Evolutionary conservation across 2,888 invertebrate genomes (phyloP).

Genomic region (Pristionchus japonicus): DNA sequence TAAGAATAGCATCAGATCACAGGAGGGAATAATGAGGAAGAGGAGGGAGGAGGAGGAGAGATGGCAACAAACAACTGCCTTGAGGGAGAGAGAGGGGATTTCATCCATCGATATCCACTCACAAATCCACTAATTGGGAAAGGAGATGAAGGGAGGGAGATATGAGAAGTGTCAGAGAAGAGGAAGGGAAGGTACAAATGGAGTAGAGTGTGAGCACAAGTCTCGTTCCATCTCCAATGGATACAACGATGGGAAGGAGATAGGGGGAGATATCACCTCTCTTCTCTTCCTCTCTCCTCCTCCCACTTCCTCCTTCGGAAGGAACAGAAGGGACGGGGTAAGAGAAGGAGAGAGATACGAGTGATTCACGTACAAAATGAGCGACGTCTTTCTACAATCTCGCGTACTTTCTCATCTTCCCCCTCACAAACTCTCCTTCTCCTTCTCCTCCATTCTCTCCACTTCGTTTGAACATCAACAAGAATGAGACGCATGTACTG

Average conservation of each 20-base stretch:
- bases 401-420: neutral
- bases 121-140: neutral
- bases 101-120: neutral
- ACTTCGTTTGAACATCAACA: constrained; percentile 20
- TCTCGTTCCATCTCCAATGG: neutral
- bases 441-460: neutral
- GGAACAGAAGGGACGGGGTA: neutral
- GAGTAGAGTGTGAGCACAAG: neutral
- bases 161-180: too few species aligned
- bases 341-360: neutral
- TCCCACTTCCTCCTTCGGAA: neutral
- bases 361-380: neutral
- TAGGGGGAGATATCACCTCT: neutral
- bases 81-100: neutral
- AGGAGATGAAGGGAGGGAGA: neutral
- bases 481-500: neutral
- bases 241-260: neutral
- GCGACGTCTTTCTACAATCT: neutral
- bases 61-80: constrained; percentile 2
- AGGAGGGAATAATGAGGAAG: neutral
- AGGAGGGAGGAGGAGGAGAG: constrained; percentile 10
- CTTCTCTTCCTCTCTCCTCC: too few species aligned
- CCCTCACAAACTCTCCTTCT: neutral
- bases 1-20: neutral
- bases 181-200: neutral